Evolutionary conservation across 2,113 vertebrate species (phyloP).

Genomic region (Brachyhypopomus occidentalis): DNA sequence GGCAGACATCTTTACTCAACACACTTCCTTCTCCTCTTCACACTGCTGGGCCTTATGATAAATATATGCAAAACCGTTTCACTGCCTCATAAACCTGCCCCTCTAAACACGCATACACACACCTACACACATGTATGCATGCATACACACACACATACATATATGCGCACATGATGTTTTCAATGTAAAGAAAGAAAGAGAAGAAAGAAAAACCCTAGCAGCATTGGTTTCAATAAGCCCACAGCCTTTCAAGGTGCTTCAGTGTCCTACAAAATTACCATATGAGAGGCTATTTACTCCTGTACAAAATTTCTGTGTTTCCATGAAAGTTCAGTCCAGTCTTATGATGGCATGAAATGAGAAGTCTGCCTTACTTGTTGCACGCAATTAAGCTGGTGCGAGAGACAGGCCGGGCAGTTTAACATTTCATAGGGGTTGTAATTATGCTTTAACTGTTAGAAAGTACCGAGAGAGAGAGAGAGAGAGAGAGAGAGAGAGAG

Average conservation of each 20-base stretch:
- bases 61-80: conserved; percentile 71
- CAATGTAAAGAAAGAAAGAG: not conserved
- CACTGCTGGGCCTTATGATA: conserved; percentile 57
- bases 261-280: conserved; percentile 84
- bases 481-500: not conserved
- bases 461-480: conserved; percentile 69
- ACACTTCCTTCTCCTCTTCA: conserved; percentile 54
- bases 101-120: not conserved
- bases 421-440: conserved; percentile 93
- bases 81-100: not conserved
- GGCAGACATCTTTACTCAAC: conserved; percentile 46
- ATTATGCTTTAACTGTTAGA: conserved; percentile 98
- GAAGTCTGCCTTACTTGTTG: conserved; percentile 94
- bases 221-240: conserved; percentile 71
- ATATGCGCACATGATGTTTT: not conserved
- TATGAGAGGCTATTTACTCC: conserved; percentile 87
- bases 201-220: conserved; percentile 41
- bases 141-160: not conserved
- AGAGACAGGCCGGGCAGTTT: conserved; percentile 90
- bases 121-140: not conserved
- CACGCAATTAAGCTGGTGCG: conserved; percentile 91
- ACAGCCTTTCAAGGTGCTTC: conserved; percentile 74
- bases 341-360: conserved; percentile 85
- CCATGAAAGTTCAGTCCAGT: conserved; percentile 86
- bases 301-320: conserved; percentile 86